phyloP scores from a whole-genome alignment of 1,140 invertebrate genomes.

The Bemisia tabaci region DNA sequence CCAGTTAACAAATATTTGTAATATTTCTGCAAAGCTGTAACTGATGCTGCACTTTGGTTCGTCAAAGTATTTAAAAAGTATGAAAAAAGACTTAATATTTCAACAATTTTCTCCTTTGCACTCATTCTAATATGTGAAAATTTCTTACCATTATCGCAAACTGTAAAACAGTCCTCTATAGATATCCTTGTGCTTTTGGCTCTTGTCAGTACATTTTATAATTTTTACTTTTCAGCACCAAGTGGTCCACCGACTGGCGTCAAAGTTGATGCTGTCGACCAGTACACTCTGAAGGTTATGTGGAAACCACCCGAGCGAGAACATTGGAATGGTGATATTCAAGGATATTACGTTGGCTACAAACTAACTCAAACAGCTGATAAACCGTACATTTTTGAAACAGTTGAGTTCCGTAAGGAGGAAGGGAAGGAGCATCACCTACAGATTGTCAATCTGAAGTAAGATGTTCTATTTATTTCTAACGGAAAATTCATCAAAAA shows the following conservation, averaged over 20 bases:
- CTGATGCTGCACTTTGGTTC: too few relatives aligned
- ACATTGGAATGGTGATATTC: slow-evolving; percentile 86
- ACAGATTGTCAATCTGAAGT: slow-evolving; percentile 65
- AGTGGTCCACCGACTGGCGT: slow-evolving; percentile 69
- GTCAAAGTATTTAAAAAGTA: too few relatives aligned
- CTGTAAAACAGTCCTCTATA: too few relatives aligned
- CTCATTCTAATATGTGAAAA: too few relatives aligned
- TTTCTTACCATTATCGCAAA: too few relatives aligned
- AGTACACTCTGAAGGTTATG: slow-evolving; percentile 78
- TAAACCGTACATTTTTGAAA: slow-evolving; percentile 82
- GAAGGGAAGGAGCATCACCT: slow-evolving; percentile 79
- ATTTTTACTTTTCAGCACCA: slow-evolving; percentile 46
- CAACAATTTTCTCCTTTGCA: too few relatives aligned
- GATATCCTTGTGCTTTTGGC: too few relatives aligned
- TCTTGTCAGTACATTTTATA: too few relatives aligned
- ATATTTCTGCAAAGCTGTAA: too few relatives aligned
- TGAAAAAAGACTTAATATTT: too few relatives aligned
- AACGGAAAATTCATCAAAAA: too few relatives aligned
- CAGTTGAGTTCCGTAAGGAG: slow-evolving; percentile 81
- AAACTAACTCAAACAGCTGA: slow-evolving; percentile 70
- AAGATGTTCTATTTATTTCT: slow-evolving; percentile 27
- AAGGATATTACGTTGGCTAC: slow-evolving; percentile 81
- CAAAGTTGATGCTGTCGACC: slow-evolving; percentile 78
- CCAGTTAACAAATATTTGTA: too few relatives aligned
- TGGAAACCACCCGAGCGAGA: slow-evolving; percentile 85